A percentile compares a stretch with the other conserved stretches of the same genome.
phyloP scores from a whole-genome alignment of 2,113 vertebrate genomes.

The Gulo gulo region DNA sequence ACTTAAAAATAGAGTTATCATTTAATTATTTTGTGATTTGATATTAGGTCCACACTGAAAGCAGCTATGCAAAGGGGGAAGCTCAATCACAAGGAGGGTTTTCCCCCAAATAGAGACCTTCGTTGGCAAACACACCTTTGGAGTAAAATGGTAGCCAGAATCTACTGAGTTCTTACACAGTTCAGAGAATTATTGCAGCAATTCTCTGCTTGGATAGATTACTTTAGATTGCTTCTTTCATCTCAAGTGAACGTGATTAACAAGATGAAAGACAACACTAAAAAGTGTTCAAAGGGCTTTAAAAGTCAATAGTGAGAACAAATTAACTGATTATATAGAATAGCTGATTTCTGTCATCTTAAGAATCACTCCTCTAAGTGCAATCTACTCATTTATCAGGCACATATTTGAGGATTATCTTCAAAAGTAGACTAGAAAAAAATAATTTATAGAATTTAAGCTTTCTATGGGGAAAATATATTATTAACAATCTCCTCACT shows the following conservation, averaged over 20 bases:
- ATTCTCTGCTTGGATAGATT: neutral
- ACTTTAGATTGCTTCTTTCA: conserved; percentile 1
- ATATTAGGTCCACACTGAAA: neutral
- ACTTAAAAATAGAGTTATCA: neutral
- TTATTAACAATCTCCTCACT: neutral
- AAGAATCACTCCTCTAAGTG: neutral
- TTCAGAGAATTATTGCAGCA: neutral
- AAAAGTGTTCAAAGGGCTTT: conserved; percentile 20
- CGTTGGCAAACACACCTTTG: neutral
- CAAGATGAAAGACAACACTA: conserved; percentile 39
- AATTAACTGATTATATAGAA: conserved; percentile 35
- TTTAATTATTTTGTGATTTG: neutral
- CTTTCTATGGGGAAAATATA: neutral
- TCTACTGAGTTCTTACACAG: neutral
- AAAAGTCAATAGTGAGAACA: conserved; percentile 41
- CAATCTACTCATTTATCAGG: neutral
- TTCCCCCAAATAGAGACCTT: neutral
- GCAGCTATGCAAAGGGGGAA: neutral
- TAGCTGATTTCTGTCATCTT: neutral
- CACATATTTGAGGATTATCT: neutral
- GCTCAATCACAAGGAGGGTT: neutral
- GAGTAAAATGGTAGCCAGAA: neutral
- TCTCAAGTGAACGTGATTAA: conserved; percentile 29
- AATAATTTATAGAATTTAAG: neutral
- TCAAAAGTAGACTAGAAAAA: neutral